Conservation (phyloP, 2,888 invertebrate species). For the Folsomia manolachei region DNA sequence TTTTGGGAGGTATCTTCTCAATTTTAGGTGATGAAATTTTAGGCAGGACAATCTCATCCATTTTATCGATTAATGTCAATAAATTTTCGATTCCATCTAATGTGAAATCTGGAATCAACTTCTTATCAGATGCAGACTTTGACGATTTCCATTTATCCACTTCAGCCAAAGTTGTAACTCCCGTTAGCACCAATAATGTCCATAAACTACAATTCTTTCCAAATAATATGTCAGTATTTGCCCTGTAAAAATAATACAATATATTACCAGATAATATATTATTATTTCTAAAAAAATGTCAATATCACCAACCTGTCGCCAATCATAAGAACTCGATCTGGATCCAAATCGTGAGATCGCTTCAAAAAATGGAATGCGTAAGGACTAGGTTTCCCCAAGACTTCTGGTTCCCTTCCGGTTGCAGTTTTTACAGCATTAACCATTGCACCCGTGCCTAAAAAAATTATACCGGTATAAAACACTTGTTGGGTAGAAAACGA, state of each 20-base stretch:
- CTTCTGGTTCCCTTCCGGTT: slow-evolving; percentile 71
- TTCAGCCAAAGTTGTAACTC: slow-evolving; percentile 69
- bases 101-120: slow-evolving; percentile 71
- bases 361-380: slow-evolving; percentile 72
- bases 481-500: no score
- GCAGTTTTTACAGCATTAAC: slow-evolving; percentile 82
- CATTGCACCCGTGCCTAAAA: slow-evolving; percentile 83
- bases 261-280: no score
- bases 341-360: slow-evolving; percentile 70
- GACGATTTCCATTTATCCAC: slow-evolving; percentile 61
- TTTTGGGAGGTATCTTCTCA: not conserved
- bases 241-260: slow-evolving; percentile 63
- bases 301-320: slow-evolving; percentile 83
- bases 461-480: no score
- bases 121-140: slow-evolving; percentile 62
- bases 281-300: no score
- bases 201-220: slow-evolving; percentile 84
- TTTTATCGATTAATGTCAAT: not conserved
- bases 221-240: slow-evolving; percentile 88
- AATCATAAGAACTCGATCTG: slow-evolving; percentile 82
- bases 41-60: not conserved
- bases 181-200: slow-evolving; percentile 82
- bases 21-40: not conserved
- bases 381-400: slow-evolving; percentile 87
- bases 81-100: slow-evolving; percentile 63